Evolutionary conservation across 2,113 vertebrate species (phyloP), one percentile per base, ranked within the genome.

Genomic region (Brachyhypopomus gauderio): DNA sequence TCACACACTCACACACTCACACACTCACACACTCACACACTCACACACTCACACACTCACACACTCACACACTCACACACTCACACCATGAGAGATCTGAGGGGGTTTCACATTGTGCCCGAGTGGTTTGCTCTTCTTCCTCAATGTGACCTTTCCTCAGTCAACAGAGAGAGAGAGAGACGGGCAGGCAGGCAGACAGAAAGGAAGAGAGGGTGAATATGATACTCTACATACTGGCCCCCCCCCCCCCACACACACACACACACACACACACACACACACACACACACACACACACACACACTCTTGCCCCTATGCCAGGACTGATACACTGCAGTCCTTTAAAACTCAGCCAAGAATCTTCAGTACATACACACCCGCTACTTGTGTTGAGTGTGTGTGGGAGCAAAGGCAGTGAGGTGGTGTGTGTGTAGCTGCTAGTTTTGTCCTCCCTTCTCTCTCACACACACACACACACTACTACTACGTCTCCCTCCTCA

Each of bases 51-150:
- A 91, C 91, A 92, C 90, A 92, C 89, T 92, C 91, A 92, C 91
- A 92, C 91, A n/a, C 89, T 89, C 88, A 36, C 88, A 91, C 89
- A 90, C 87, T 83, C 89, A 91, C 91, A 92, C 90, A 92, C 89
- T 92, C 91, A 92, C 91, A 92, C 91, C 91, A 92, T 90, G 91
- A 93, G 91, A 93, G 93, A 91, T 91, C 91, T 91, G 88, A 92
- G 91, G 91, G 91, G 90, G 90, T 72, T 93, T 92, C 89, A 90
- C 87, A 91, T 93, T 92, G 90, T 89, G 90, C 89, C 93, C 89
- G 89, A 93, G 89, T 93, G 93, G 92, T 92, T 91, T 92, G 92
- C 87, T 93, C 93, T 92, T 92, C 91, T 92, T 93, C 90, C 92
- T 91, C 91, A 93, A 93, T 91, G 90, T 93, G 92, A 94, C 92